Conservation (phyloP, 2,113 vertebrate genomes). For the Corvus hawaiiensis region DNA sequence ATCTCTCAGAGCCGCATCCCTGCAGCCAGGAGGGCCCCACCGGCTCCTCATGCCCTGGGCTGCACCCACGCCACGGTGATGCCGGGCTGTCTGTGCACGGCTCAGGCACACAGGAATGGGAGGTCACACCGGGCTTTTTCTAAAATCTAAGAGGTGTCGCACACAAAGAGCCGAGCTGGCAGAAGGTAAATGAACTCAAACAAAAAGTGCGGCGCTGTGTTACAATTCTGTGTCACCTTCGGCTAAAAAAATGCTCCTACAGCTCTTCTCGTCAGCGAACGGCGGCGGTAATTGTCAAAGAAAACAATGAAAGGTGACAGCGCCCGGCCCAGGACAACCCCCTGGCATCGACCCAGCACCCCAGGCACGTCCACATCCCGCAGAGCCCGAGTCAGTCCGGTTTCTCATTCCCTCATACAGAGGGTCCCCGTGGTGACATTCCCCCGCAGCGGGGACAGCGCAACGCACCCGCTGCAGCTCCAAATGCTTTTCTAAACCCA, state of each 20-base stretch:
- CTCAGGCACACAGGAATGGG: fast-evolving
- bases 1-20: background rate
- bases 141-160: background rate
- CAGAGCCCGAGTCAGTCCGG: background rate
- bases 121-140: background rate
- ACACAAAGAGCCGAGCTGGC: background rate
- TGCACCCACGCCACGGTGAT: fast-evolving
- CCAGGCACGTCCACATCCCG: background rate
- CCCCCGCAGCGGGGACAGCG: background rate
- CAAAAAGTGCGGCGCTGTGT: background rate
- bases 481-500: background rate
- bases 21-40: background rate
- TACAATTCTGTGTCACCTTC: background rate
- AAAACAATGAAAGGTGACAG: background rate
- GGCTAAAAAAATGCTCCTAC: background rate
- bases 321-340: background rate
- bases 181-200: background rate
- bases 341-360: background rate
- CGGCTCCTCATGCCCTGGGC: fast-evolving
- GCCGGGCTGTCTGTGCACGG: background rate
- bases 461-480: background rate
- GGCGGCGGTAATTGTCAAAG: background rate
- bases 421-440: background rate
- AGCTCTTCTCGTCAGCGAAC: background rate
- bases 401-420: background rate